These are phyloP conservation scores for Phenganax marumi DNA, from an alignment of 92 coral and sea anemone genomes.

Conservation along the genomic window DNA sequence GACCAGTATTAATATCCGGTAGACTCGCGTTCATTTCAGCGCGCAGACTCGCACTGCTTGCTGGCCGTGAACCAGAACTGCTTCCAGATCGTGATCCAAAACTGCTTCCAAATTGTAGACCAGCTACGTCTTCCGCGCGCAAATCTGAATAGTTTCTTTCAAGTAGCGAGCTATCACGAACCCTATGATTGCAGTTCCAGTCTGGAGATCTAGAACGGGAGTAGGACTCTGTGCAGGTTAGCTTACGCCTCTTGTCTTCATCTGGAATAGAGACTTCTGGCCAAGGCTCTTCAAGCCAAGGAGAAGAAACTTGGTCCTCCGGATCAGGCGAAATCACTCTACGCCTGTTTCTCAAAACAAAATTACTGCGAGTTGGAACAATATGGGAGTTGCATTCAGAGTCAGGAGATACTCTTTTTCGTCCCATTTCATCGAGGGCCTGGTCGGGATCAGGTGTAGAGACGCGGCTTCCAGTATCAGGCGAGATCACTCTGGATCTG, in stretches of 20 bases:
- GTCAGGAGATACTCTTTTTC: not conserved
- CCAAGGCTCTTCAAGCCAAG: too few species aligned
- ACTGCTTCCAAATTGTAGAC: not conserved
- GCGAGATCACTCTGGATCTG: constrained; percentile 5
- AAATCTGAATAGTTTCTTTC: not conserved
- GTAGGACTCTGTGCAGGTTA: not conserved
- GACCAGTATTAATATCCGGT: not conserved
- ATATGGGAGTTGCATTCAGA: too few species aligned
- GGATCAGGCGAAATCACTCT: too few species aligned
- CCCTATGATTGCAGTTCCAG: not conserved
- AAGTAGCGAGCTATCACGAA: not conserved
- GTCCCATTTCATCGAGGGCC: not conserved
- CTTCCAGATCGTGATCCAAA: not conserved
- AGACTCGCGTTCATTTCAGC: not conserved
- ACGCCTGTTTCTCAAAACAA: too few species aligned
- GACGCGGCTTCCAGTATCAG: not conserved
- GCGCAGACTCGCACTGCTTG: constrained; percentile 10
- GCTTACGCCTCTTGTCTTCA: not conserved
- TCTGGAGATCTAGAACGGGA: not conserved
- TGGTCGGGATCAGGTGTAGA: constrained; percentile 1
- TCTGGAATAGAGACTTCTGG: not conserved
- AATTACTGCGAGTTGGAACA: too few species aligned
- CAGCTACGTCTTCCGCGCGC: not conserved
- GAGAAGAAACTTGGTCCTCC: too few species aligned
- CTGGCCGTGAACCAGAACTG: not conserved